Evolutionary conservation across 2,888 invertebrate genomes (phyloP).

Genomic region (Sphinx pinastri): DNA sequence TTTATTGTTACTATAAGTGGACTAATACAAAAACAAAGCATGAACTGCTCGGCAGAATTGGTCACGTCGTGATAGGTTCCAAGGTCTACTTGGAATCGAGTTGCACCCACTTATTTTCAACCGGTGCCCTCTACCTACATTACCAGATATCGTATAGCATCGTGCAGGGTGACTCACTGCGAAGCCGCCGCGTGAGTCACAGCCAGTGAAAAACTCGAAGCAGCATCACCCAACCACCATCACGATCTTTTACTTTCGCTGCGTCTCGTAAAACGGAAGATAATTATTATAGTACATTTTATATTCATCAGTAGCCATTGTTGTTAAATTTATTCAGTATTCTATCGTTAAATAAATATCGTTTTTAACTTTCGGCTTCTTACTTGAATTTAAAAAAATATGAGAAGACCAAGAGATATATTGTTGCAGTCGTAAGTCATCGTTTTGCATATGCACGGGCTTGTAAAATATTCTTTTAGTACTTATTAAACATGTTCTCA

Average conservation of each 20-base stretch:
- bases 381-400: not conserved
- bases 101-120: slow-evolving; percentile 41
- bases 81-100: slow-evolving; percentile 58
- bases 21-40: slow-evolving; percentile 15
- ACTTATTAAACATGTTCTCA: slow-evolving; percentile 7
- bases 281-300: not conserved
- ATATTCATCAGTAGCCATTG: not conserved
- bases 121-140: slow-evolving; percentile 28
- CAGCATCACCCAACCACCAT: slow-evolving; percentile 44
- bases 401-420: not conserved
- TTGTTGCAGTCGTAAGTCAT: not conserved
- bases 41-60: slow-evolving; percentile 28
- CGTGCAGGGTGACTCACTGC: slow-evolving; percentile 45
- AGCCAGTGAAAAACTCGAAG: slow-evolving; percentile 49
- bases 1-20: too few relatives aligned
- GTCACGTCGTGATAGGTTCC: slow-evolving; percentile 51
- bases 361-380: not conserved
- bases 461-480: not conserved
- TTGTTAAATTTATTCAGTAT: not conserved
- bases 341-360: not conserved
- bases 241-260: slow-evolving; percentile 36
- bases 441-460: not conserved
- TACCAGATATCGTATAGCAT: slow-evolving; percentile 31
- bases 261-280: slow-evolving; percentile 30
- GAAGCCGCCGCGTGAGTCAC: slow-evolving; percentile 51